A percentile compares a stretch with the other conserved stretches of the same genome.
Evolutionary conservation across 1,140 invertebrate genomes (phyloP).

Genomic region (Drosophila quadrilineata): DNA sequence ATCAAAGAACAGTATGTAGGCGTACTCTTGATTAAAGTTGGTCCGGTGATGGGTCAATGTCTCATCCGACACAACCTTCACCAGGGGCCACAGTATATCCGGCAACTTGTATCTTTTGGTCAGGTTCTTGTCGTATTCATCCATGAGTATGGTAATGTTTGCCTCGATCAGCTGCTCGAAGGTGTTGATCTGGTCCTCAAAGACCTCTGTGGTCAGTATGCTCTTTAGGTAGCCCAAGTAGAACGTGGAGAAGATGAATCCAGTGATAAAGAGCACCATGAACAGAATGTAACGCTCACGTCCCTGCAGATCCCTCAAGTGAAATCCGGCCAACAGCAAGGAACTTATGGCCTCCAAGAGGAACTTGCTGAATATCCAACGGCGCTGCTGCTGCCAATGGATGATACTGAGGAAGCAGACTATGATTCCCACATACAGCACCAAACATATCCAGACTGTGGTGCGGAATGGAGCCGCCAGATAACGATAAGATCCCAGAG

Average conservation of each 20-base stretch:
- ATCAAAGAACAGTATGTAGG: conserved; percentile 60
- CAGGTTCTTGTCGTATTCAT: conserved; percentile 36
- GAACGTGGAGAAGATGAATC: conserved; percentile 56
- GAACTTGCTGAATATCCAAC: conserved; percentile 55
- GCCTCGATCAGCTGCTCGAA: conserved; percentile 43
- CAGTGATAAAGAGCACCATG: conserved; percentile 41
- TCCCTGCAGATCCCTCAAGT: conserved; percentile 27
- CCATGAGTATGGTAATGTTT: conserved; percentile 49
- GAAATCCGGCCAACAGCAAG: conserved; percentile 38
- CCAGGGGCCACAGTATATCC: conserved; percentile 25
- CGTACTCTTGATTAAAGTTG: conserved; percentile 43
- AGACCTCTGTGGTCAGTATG: conserved; percentile 60
- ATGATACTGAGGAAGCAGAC: conserved; percentile 49
- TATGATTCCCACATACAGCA: conserved; percentile 34
- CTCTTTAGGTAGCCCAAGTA: conserved; percentile 57
- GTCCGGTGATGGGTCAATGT: conserved; percentile 35
- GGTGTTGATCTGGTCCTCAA: conserved; percentile 47
- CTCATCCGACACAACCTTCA: conserved; percentile 34
- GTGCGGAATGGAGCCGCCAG: conserved; percentile 41
- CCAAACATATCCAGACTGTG: conserved; percentile 48
- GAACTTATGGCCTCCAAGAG: conserved; percentile 55
- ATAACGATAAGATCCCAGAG: conserved; percentile 44
- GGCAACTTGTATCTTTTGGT: conserved; percentile 43
- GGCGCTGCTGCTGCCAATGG: conserved; percentile 29
- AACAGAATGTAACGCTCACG: conserved; percentile 48